phyloP scores from a whole-genome alignment of 2,113 vertebrate genomes.

The Apaloderma vittatum region DNA sequence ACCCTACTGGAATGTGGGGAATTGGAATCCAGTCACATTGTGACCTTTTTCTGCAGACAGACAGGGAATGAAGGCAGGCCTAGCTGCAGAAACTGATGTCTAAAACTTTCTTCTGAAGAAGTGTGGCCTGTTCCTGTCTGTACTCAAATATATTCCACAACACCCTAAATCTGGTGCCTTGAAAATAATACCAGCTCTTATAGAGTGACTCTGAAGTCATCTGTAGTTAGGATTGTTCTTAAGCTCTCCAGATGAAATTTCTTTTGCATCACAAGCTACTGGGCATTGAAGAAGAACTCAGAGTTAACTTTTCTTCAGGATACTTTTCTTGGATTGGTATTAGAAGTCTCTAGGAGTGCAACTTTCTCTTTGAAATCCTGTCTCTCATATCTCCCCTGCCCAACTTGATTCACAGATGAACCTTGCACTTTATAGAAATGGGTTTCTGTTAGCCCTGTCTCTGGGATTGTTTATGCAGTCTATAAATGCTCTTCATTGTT shows the following conservation, averaged over 20 bases:
- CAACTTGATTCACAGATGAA: not conserved
- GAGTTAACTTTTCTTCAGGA: not conserved
- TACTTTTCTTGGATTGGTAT: not conserved
- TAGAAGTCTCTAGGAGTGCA: not conserved
- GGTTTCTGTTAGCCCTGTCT: not conserved
- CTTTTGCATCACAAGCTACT: not conserved
- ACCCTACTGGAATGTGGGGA: not conserved
- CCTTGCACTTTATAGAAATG: not conserved
- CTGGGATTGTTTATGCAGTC: not conserved
- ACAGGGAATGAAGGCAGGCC: not conserved
- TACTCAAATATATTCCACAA: not conserved
- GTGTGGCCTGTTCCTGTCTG: accelerated
- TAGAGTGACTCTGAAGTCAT: not conserved
- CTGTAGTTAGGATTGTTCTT: not conserved
- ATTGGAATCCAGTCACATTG: not conserved
- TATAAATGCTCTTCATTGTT: not conserved
- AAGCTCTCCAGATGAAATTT: not conserved
- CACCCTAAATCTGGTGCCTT: not conserved
- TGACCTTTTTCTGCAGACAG: not conserved
- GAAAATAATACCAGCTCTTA: not conserved
- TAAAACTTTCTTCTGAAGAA: not conserved
- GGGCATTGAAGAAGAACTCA: not conserved
- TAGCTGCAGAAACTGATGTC: not conserved
- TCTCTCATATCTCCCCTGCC: not conserved
- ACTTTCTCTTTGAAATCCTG: not conserved